Conservation (phyloP, 2,797 vertebrate genomes). For the Pelodytes ibericus region DNA sequence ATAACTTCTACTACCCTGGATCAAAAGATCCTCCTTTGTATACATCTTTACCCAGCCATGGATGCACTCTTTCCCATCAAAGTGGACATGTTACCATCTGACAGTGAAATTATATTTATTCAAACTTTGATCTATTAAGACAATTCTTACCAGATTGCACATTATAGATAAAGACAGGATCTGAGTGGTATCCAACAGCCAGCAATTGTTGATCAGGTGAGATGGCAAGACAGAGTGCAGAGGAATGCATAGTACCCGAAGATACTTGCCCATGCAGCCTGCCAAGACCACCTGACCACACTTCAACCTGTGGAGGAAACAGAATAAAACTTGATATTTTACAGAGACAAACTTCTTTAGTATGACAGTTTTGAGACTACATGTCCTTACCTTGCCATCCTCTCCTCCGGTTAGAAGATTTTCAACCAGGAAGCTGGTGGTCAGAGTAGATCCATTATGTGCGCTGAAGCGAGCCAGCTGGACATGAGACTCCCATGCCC, state of each 20-base stretch:
- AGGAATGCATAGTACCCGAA: conserved; percentile 42
- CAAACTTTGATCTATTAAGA: neutral
- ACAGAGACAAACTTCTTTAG: neutral
- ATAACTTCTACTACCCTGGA: too few species aligned
- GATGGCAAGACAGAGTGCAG: conserved; percentile 75
- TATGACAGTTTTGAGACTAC: neutral
- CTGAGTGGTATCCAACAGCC: conserved; percentile 79
- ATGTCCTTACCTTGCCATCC: conserved; percentile 76
- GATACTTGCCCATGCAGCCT: conserved; percentile 58
- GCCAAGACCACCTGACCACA: conserved; percentile 84
- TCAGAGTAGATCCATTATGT: conserved; percentile 73
- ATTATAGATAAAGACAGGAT: conserved; percentile 76
- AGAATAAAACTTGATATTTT: neutral
- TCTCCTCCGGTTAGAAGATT: conserved; percentile 79
- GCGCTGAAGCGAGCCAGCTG: conserved; percentile 79
- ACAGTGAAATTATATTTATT: too few species aligned
- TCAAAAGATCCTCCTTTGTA: too few species aligned
- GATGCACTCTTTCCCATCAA: too few species aligned
- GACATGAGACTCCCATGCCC: conserved; percentile 76
- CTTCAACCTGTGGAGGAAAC: conserved; percentile 72
- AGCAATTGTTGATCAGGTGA: conserved; percentile 60
- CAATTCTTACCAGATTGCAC: conserved; percentile 67
- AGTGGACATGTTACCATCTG: too few species aligned
- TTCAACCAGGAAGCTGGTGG: conserved; percentile 73
- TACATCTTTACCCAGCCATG: too few species aligned